Percentiles rank a stretch among this genome's conserved stretches.
These are phyloP conservation scores for Coccyzus lansbergi DNA, from an alignment of 2,797 vertebrate species.

Conservation along the genomic window DNA sequence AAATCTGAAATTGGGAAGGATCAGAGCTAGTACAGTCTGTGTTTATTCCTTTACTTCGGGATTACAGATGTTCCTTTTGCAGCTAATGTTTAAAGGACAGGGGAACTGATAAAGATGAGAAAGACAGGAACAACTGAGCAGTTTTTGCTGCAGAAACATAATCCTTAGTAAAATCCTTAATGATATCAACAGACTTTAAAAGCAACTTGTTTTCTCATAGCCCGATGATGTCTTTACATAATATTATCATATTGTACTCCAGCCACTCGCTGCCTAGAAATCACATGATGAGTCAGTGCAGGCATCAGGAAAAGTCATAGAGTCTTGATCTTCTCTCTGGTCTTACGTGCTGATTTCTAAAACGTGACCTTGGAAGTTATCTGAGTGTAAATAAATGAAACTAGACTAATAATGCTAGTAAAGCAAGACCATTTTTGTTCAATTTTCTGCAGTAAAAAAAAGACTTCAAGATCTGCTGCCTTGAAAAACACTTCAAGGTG, in stretches of 20 bases:
- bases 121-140: background rate
- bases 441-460: background rate
- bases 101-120: background rate
- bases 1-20: background rate
- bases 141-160: constrained; percentile 4
- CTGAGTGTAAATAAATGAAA: constrained; percentile 2
- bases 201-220: background rate
- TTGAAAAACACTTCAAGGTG: constrained; percentile 32
- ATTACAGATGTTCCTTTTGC: background rate
- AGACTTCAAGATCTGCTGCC: background rate
- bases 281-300: background rate
- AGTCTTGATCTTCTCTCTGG: background rate
- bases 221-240: fast-evolving
- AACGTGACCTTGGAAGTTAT: background rate
- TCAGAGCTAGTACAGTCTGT: background rate
- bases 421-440: background rate
- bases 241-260: background rate
- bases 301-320: background rate
- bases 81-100: background rate
- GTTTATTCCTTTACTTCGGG: constrained; percentile 10
- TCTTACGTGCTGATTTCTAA: background rate
- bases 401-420: background rate
- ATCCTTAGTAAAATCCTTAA: constrained; percentile 21
- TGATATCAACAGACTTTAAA: background rate
- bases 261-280: background rate